These are phyloP conservation scores for Eumeta japonica DNA, from an alignment of 1,140 invertebrate genomes.

Conservation along the genomic window DNA sequence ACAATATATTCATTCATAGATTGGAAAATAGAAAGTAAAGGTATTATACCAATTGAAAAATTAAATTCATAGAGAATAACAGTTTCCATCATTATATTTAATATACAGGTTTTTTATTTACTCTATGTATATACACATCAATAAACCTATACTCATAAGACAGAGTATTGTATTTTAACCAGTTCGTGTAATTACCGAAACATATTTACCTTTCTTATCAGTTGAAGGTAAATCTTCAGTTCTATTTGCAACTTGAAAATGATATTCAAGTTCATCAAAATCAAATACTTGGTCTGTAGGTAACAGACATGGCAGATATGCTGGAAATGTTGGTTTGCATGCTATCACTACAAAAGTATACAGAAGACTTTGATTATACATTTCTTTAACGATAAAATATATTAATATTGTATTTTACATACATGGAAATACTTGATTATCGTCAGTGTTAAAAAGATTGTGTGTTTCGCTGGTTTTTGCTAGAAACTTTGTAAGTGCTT, in stretches of 20 bases:
- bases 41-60: too few species aligned
- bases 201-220: constrained; percentile 58
- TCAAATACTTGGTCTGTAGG: constrained; percentile 95
- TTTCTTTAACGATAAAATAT: background rate
- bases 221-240: constrained; percentile 59
- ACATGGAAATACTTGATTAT: constrained; percentile 83
- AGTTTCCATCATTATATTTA: too few species aligned
- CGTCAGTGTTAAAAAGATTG: constrained; percentile 85
- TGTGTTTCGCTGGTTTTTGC: constrained; percentile 92
- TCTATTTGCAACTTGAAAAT: constrained; percentile 68
- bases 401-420: constrained; percentile 53
- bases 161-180: too few species aligned
- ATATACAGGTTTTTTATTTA: too few species aligned
- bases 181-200: too few species aligned
- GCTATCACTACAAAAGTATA: constrained; percentile 75
- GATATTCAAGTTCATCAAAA: constrained; percentile 84
- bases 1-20: too few species aligned
- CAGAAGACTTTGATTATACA: background rate
- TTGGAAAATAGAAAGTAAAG: too few species aligned
- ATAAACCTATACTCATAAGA: too few species aligned
- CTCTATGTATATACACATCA: too few species aligned
- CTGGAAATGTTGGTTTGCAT: constrained; percentile 76
- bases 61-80: too few species aligned
- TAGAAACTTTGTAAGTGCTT: constrained; percentile 89
- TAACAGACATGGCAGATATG: constrained; percentile 82